Percentiles rank a stretch among this genome's conserved stretches.
Evolutionary conservation across 2,797 vertebrate species (phyloP).

Genomic region (Protonibea diacanthus): DNA sequence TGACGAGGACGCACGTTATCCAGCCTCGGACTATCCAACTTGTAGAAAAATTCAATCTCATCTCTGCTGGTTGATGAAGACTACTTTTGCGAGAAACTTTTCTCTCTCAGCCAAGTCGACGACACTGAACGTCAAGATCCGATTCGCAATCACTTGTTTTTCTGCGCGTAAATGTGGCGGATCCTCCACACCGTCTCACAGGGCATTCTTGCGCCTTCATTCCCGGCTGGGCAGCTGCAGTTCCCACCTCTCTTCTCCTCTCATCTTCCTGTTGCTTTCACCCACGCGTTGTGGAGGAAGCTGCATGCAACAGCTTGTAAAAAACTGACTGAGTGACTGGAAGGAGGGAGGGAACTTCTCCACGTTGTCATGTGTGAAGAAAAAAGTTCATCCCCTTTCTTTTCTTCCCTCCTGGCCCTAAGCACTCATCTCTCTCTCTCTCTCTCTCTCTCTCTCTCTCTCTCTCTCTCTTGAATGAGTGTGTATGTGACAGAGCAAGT

Average conservation of each 20-base stretch:
- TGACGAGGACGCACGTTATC: conserved; percentile 78
- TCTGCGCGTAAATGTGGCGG: conserved; percentile 37
- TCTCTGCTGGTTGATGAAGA: conserved; percentile 60
- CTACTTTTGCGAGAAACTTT: conserved; percentile 32
- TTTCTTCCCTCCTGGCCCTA: not conserved
- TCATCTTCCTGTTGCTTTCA: conserved; percentile 63
- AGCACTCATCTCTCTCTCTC: not conserved
- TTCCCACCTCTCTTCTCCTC: conserved; percentile 42
- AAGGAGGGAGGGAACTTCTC: conserved; percentile 68
- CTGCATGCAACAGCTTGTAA: conserved; percentile 73
- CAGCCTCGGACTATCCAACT: conserved; percentile 86
- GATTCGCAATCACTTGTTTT: conserved; percentile 50
- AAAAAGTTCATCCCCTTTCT: conserved; percentile 12
- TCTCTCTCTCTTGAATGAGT: not conserved
- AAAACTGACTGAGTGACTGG: conserved; percentile 43
- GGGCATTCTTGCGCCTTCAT: conserved; percentile 71
- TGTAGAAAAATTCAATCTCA: conserved; percentile 79
- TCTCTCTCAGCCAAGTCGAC: conserved; percentile 3
- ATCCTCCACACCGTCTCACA: conserved; percentile 52
- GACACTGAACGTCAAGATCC: conserved; percentile 5
- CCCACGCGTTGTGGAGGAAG: conserved; percentile 70
- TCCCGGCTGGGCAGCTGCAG: conserved; percentile 56
- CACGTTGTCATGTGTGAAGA: conserved; percentile 49
- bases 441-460: not conserved
- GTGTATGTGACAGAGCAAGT: not conserved